Evolutionary conservation across 2,797 vertebrate genomes (phyloP).

Genomic region (Mormyrops attenuatus): DNA sequence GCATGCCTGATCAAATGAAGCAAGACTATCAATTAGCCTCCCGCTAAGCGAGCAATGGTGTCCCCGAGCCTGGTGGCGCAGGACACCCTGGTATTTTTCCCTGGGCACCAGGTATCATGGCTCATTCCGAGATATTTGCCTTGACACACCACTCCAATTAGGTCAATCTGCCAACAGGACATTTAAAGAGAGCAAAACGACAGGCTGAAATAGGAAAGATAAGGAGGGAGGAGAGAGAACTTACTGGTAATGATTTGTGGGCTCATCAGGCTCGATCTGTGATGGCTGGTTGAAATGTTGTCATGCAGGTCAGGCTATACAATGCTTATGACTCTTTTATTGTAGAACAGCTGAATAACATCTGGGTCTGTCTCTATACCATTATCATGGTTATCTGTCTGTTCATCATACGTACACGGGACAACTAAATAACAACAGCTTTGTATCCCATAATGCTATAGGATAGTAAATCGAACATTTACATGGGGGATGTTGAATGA

Average conservation of each 20-base stretch:
- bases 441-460: background rate
- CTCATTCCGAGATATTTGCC: conserved; percentile 56
- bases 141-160: conserved; percentile 48
- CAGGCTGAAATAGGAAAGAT: conserved; percentile 1
- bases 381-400: background rate
- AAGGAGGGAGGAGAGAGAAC: background rate
- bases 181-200: background rate
- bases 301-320: background rate
- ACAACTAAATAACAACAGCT: background rate
- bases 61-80: conserved; percentile 53
- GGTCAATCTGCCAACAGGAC: conserved; percentile 10
- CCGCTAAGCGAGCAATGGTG: conserved; percentile 65
- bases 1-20: conserved; percentile 68
- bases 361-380: background rate
- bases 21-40: conserved; percentile 72
- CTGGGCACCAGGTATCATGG: conserved; percentile 59
- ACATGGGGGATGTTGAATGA: background rate
- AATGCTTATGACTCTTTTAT: background rate
- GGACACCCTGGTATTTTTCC: conserved; percentile 66
- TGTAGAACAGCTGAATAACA: background rate
- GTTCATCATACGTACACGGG: background rate
- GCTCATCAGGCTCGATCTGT: background rate
- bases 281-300: background rate
- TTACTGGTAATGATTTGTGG: background rate
- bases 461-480: background rate